These are phyloP conservation scores for Cairina moschata DNA, from an alignment of 2,113 vertebrate genomes.

Conservation along the genomic window DNA sequence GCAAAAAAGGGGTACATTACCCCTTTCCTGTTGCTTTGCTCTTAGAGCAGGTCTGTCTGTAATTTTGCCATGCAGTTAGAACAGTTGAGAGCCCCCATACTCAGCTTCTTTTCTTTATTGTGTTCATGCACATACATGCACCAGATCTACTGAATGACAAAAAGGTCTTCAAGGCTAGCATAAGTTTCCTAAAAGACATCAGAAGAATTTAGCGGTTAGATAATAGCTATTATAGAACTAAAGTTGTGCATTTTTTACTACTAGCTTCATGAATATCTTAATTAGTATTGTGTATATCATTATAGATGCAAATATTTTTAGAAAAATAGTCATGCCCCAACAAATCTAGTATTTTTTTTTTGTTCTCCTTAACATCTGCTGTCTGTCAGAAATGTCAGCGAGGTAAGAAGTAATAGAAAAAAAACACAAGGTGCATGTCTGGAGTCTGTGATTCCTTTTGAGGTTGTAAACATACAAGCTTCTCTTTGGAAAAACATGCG, in stretches of 20 bases:
- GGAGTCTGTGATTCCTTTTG: slow-evolving; percentile 62
- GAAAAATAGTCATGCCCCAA: slow-evolving; percentile 66
- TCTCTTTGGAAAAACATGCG: slow-evolving; percentile 65
- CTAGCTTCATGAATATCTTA: neutral
- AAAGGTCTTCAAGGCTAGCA: neutral
- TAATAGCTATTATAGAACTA: neutral
- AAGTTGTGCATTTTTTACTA: neutral
- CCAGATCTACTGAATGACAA: neutral
- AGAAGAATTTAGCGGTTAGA: neutral
- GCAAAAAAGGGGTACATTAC: neutral
- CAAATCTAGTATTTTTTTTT: slow-evolving; percentile 74
- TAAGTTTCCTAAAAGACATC: neutral
- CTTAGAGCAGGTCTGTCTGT: neutral
- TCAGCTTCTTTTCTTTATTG: neutral
- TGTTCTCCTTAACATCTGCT: slow-evolving; percentile 82
- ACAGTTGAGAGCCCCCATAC: neutral
- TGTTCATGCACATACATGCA: neutral
- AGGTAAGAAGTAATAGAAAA: slow-evolving; percentile 79
- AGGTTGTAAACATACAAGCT: slow-evolving; percentile 61
- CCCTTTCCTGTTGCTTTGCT: neutral
- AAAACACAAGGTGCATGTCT: slow-evolving; percentile 78
- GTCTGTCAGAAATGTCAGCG: slow-evolving; percentile 83
- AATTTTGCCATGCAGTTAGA: neutral
- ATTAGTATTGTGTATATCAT: slow-evolving; percentile 27
- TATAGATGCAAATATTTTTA: slow-evolving; percentile 60